phyloP scores from a whole-genome alignment of 1,140 invertebrate species.

The Drosophila micromelanica region DNA sequence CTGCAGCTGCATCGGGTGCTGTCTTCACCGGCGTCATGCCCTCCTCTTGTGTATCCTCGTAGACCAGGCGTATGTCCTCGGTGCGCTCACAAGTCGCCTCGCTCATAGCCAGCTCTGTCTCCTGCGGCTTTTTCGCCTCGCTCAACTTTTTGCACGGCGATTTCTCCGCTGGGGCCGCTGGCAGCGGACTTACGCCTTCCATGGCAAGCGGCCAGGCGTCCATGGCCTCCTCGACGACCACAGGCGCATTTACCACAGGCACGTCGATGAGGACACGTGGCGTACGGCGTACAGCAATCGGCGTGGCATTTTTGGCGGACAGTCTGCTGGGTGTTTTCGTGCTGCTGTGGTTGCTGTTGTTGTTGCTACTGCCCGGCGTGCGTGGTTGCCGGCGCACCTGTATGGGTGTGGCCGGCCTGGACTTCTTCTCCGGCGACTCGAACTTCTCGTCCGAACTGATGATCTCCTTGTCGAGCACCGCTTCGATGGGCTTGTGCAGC shows the following conservation, averaged over 20 bases:
- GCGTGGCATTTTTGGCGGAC: slow-evolving; percentile 65
- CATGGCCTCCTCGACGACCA: slow-evolving; percentile 86
- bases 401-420: slow-evolving; percentile 72
- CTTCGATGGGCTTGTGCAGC: slow-evolving; percentile 28
- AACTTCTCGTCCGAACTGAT: slow-evolving; percentile 80
- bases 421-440: slow-evolving; percentile 78
- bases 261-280: slow-evolving; percentile 61
- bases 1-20: slow-evolving; percentile 35
- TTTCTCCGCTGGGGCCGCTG: slow-evolving; percentile 5
- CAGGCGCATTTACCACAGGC: slow-evolving; percentile 50
- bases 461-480: slow-evolving; percentile 75
- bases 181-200: slow-evolving; percentile 33
- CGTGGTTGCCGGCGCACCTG: slow-evolving; percentile 69
- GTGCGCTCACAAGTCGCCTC: slow-evolving; percentile 83
- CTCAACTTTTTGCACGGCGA: slow-evolving; percentile 7
- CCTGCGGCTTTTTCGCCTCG: slow-evolving; percentile 54
- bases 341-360: slow-evolving; percentile 30
- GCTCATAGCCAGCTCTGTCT: slow-evolving; percentile 76
- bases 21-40: slow-evolving; percentile 41
- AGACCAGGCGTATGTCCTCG: slow-evolving; percentile 89
- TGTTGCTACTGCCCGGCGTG: slow-evolving; percentile 61
- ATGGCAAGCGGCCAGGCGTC: slow-evolving; percentile 85
- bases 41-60: slow-evolving; percentile 85
- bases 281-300: slow-evolving; percentile 72
- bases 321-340: slow-evolving; percentile 46